Percentiles rank a stretch among this genome's conserved stretches.
These are phyloP conservation scores for Coranthus polyacanthus DNA, from an alignment of 2,797 vertebrate species.

Conservation along the genomic window DNA sequence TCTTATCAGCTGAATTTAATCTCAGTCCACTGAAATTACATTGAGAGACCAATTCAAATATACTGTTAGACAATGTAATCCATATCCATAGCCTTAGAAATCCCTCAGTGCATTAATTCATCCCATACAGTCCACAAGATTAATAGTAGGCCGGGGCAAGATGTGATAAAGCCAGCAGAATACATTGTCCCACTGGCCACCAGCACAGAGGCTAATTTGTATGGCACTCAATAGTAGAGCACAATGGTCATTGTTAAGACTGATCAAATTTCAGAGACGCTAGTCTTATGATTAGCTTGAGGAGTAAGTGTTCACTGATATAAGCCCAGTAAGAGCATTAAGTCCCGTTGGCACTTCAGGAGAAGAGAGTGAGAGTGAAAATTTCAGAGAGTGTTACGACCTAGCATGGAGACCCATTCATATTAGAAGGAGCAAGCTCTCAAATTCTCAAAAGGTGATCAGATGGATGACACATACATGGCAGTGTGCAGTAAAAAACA, in stretches of 20 bases:
- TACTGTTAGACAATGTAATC: slow-evolving; percentile 73
- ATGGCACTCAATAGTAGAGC: slow-evolving; percentile 50
- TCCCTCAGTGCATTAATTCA: slow-evolving; percentile 76
- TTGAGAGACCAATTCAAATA: slow-evolving; percentile 71
- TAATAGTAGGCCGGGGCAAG: slow-evolving; percentile 68
- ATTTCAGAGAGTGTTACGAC: slow-evolving; percentile 17
- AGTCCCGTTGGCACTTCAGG: slow-evolving; percentile 32
- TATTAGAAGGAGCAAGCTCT: too few relatives aligned
- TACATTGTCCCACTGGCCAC: slow-evolving; percentile 68
- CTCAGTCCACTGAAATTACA: slow-evolving; percentile 66
- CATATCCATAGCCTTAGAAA: slow-evolving; percentile 72
- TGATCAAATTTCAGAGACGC: slow-evolving; percentile 52
- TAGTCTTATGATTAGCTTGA: slow-evolving; percentile 58
- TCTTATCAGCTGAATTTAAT: slow-evolving; percentile 67
- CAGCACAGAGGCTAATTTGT: slow-evolving; percentile 68
- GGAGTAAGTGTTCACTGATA: slow-evolving; percentile 34
- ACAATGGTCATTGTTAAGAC: slow-evolving; percentile 70
- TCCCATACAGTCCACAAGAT: slow-evolving; percentile 71
- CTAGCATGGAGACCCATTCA: too few relatives aligned
- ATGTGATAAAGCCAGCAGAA: slow-evolving; percentile 75
- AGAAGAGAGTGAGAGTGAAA: slow-evolving; percentile 8
- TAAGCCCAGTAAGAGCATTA: slow-evolving; percentile 37
- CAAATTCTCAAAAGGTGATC: too few relatives aligned
- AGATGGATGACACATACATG: too few relatives aligned
- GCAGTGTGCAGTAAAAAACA: too few relatives aligned